Percentiles rank a stretch among this genome's conserved stretches.
Conservation (phyloP, 1,140 invertebrate species). For the Gryon sp. region DNA sequence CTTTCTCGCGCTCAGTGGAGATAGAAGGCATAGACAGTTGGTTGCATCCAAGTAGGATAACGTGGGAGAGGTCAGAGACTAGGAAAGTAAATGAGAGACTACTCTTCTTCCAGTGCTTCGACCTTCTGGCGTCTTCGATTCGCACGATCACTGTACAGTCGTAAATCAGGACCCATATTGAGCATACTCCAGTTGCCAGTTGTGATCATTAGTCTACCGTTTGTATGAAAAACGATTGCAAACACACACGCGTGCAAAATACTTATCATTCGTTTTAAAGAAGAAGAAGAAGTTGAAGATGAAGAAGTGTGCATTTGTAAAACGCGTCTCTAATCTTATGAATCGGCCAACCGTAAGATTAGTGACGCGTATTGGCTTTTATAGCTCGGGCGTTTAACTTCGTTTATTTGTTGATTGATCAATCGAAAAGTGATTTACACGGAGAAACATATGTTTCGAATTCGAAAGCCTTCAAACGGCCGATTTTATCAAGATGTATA, state of each 20-base stretch:
- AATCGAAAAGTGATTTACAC: conserved; percentile 29
- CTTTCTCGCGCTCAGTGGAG: conserved; percentile 45
- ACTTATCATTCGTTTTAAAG: conserved; percentile 32
- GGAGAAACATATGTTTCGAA: conserved; percentile 20
- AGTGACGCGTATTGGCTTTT: conserved; percentile 7
- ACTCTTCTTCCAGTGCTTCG: conserved; percentile 64
- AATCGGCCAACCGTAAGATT: background rate
- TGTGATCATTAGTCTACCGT: conserved; percentile 60
- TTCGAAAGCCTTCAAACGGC: background rate
- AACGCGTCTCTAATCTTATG: background rate
- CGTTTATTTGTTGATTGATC: conserved; percentile 30
- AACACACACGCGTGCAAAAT: conserved; percentile 25
- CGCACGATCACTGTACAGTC: conserved; percentile 57
- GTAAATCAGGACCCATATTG: conserved; percentile 59
- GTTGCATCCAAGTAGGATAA: conserved; percentile 59
- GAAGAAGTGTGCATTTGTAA: conserved; percentile 9
- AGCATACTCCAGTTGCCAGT: conserved; percentile 48
- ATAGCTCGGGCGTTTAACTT: conserved; percentile 1
- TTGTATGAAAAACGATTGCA: conserved; percentile 56
- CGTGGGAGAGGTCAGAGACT: conserved; percentile 69
- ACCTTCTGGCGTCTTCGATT: conserved; percentile 65
- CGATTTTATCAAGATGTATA: conserved; percentile 1
- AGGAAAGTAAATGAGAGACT: conserved; percentile 66
- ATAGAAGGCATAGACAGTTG: conserved; percentile 54
- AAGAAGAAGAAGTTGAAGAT: background rate